Base-by-base conservation (phyloP, 2,888 invertebrate genomes). In the Rhamphomyia laevipes region DNA sequence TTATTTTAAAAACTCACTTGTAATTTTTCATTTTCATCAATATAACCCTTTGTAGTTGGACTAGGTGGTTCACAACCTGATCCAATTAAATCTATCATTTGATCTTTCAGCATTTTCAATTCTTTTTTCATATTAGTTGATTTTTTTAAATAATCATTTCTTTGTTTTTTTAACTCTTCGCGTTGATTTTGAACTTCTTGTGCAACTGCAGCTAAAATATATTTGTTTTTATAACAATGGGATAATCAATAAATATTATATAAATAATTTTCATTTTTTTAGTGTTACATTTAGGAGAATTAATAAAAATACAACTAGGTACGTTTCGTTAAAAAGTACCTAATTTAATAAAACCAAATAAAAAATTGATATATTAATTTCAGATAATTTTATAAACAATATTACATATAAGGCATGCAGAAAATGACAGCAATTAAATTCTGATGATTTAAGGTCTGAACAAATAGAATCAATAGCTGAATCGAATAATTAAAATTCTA, bases 101-200 rank as follows among this genome's bases (percentile, higher is more conserved):
- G 89, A 46, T 83, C 81, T 59, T 84, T 82, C 35, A 90, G 70
- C 43, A 84, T 81, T 59, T 86, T 84, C 58, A 89, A 72, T 68
- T 90, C 88, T 55, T 84, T 80, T 60, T 84, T 82, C 48, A 90
- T 72, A 37, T 83, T 78, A 3, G 74, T 70, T 1, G 83, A 79
- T 67, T 88, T 87, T 66, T 80, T 81, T 53, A 85, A 78, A 68
- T 89, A 90, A 60, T 86, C 87, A 63, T 86, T 84, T 12, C 88
- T 79, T 63, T 90, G 88, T 59, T 83, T 84, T 21, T 81, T 78
- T 55, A 90, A 69, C 49, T 86, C 85, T 9, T 84, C 84, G 64
- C 84, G 84, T 67, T 89, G 88, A 59, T 86, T 86, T 59, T 85
- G 82, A 66, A 84, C 80, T 73, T 88, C 88, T 56, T 86, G 81